Evolutionary conservation across 2,888 invertebrate species (phyloP).

Genomic region (Spisula subtruncata): DNA sequence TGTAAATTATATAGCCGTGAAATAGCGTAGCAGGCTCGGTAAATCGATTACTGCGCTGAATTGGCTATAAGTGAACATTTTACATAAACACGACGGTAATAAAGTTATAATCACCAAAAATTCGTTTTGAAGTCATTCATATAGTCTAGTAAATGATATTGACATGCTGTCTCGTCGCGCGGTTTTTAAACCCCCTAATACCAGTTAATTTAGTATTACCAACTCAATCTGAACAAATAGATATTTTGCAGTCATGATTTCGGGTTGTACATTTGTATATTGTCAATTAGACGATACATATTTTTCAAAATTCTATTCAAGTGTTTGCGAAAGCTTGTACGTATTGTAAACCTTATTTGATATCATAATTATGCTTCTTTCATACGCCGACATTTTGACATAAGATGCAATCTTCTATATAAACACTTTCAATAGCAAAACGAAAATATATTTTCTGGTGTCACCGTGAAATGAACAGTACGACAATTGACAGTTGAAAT

Average conservation of each 20-base stretch:
- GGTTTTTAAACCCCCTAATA: conserved; percentile 29
- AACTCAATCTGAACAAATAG: conserved; percentile 30
- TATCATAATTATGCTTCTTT: conserved; percentile 47
- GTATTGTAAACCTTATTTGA: conserved; percentile 28
- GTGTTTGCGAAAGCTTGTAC: conserved; percentile 19
- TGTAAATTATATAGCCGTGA: conserved; percentile 43
- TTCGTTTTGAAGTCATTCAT: conserved; percentile 47
- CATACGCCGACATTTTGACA: neutral
- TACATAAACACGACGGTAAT: conserved; percentile 38
- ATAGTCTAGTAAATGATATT: conserved; percentile 34
- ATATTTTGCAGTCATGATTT: conserved; percentile 25
- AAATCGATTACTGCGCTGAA: conserved; percentile 51
- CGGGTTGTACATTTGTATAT: conserved; percentile 29
- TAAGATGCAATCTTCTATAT: conserved; percentile 41
- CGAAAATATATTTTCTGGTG: neutral
- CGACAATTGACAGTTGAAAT: conserved; percentile 18
- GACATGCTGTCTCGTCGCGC: conserved; percentile 9
- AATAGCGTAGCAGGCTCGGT: conserved; percentile 33
- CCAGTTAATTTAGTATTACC: conserved; percentile 35
- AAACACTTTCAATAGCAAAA: conserved; percentile 4
- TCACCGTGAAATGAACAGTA: neutral
- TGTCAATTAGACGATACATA: conserved; percentile 48
- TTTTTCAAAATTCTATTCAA: conserved; percentile 39
- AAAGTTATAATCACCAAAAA: conserved; percentile 33
- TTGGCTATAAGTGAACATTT: conserved; percentile 33